Base-by-base conservation (phyloP, 2,113 vertebrate species). In the Brachyhypopomus gauderio region DNA sequence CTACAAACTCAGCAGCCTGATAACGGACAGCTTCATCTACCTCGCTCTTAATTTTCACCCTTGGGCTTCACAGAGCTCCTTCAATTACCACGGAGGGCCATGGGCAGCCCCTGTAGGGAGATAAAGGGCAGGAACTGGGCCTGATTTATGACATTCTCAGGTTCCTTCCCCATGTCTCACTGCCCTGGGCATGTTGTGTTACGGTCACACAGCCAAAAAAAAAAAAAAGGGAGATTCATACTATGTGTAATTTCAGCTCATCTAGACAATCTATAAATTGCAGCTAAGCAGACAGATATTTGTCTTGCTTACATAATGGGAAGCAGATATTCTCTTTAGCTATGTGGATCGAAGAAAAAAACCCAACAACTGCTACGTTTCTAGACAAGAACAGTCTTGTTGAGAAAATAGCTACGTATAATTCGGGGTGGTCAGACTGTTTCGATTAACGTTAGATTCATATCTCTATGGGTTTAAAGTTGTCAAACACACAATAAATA, bases 61-160 rank as follows among this genome's bases (percentile, higher is more conserved):
- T 59, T 60, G 59, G 8, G 67, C 58, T 38, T 77, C 69, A 59
- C 36, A 34, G 8, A 56, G 38, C 55, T 79, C 27, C 2, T 19
- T 60, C 34, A 20, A 11, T 67, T 83, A 75, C 79, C 64, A 48
- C 20, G 20, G 23, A 74, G n/a, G 74, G 19, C 67, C 25, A 36
- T 38, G 52, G 34, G 75, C 41, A 52, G 73, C 45, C 70, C 74
- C 72, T 69, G 67, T n/a, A 30, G 22, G 69, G 38, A 74, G 41
- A 38, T 80, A 80, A 85, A 72, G 80, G 17, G 16, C 78, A 84
- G 74, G 60, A 85, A 77, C 75, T 27, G 3, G 27, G 17, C n/a
- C 55, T 75, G 62, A 88, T 86, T 87, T 85, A 87, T 69, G 69
- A 70, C 74, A 69, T 34, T 67, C 70, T 69, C 56, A 34, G 5